Conservation (phyloP, 2,888 invertebrate genomes). For the Achlya flavicornis region DNA sequence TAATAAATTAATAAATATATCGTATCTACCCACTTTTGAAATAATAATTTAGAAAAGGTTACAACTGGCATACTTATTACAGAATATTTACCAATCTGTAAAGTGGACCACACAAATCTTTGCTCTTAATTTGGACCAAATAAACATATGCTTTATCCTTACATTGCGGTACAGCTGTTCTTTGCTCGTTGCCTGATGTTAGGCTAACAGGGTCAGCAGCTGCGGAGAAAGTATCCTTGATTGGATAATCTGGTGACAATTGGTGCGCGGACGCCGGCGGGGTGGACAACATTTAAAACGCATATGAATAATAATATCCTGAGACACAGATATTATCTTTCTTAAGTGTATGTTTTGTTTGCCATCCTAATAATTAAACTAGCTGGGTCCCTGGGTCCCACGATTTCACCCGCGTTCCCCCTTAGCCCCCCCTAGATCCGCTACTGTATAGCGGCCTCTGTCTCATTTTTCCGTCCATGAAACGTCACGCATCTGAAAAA, state of each 20-base stretch:
- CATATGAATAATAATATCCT: neutral
- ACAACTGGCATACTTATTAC: no score
- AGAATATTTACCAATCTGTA: neutral
- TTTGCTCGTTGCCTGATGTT: constrained; percentile 19
- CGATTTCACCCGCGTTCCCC: no score
- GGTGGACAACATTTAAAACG: constrained; percentile 42
- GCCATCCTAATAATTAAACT: no score
- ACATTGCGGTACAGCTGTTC: constrained; percentile 27
- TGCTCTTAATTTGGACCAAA: neutral
- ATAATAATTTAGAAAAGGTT: neutral
- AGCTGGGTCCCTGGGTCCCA: no score
- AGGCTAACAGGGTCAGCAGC: constrained; percentile 60
- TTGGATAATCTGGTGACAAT: constrained; percentile 75
- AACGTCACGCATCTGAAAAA: no score
- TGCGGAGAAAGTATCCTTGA: constrained; percentile 74
- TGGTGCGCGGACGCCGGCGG: constrained; percentile 48
- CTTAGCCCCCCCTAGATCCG: no score
- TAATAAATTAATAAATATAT: no score
- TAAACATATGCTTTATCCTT: neutral
- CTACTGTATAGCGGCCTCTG: no score
- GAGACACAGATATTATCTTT: neutral
- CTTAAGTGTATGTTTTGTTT: no score
- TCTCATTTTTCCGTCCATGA: no score
- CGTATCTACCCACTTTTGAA: no score
- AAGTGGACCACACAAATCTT: neutral